A percentile compares a stretch with the other conserved stretches of the same genome.
Conservation (phyloP, 2,888 invertebrate genomes). For the Ischnus inquisitorius region DNA sequence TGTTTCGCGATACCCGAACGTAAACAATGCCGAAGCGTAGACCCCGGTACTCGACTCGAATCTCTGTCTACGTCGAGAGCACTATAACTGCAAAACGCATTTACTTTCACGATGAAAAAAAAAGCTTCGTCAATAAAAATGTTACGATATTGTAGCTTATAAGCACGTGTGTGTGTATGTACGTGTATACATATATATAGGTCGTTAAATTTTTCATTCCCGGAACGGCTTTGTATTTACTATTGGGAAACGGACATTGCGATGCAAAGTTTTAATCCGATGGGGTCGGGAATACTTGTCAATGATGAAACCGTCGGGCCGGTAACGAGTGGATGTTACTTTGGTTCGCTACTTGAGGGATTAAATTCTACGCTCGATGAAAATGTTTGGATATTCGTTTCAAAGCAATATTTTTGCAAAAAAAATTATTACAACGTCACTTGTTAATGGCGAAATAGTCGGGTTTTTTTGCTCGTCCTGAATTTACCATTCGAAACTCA, state of each 20-base stretch:
- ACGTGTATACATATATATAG: conserved; percentile 1
- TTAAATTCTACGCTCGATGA: not conserved
- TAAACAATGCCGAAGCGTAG: conserved; percentile 31
- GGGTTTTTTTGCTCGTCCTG: conserved; percentile 22
- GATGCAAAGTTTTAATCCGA: conserved; percentile 23
- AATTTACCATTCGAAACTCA: not conserved
- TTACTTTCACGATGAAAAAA: conserved; percentile 18
- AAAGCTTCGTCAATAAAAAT: conserved; percentile 37
- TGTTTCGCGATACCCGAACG: conserved; percentile 29
- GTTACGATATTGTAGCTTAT: not conserved
- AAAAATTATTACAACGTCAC: too few relatives aligned
- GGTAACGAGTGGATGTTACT: not conserved
- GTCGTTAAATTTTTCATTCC: conserved; percentile 26
- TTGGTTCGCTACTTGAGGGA: not conserved
- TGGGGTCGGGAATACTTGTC: not conserved
- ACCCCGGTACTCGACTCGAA: not conserved
- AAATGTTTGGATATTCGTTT: too few relatives aligned
- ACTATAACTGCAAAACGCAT: conserved; percentile 20
- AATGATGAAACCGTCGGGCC: not conserved
- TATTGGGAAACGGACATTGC: not conserved
- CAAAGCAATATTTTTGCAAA: too few relatives aligned
- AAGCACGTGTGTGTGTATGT: not conserved
- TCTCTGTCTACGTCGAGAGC: not conserved
- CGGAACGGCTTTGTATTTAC: not conserved
- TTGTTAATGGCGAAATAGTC: not conserved